Base-by-base conservation (phyloP, 2,888 invertebrate species). In the Pristionchus exspectatus region DNA sequence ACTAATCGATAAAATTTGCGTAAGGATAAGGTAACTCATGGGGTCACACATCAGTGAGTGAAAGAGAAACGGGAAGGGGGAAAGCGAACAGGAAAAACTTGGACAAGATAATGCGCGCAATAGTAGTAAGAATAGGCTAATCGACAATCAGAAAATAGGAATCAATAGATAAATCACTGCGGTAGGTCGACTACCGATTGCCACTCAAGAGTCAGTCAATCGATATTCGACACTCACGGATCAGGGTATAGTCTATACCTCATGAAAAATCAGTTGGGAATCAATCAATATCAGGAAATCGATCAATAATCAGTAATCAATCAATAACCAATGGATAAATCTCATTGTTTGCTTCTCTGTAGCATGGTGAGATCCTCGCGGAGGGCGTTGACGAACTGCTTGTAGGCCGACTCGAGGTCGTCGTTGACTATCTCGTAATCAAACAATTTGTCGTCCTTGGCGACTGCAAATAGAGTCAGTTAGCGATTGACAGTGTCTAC, bases 361-460 rank as follows among this genome's bases (percentile, higher is more conserved):
- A 38, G 33, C 24, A n/a, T 24, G 21, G 33, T 50, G 4, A 94
- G 89, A 50, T 94, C 94, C 30, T 94, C 92, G 30, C 89, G 81
- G 72, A 95, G 91, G 7, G 92, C 91, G 27, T 92, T 91, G 63
- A 93, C 85, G 90, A 95, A 95, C 72, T 97, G 96, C 69, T 96
- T 95, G 95, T 98, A 98, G 0, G 98, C 97, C 93, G 96, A 96
- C 81, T 97, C 97, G 91, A 98, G 95, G 92, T 97, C 96, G 94
- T 97, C 97, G 95, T 98, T 98, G 87, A 97, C 96, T 91, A 98
- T 97, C 18, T 97, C 96, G 90, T 97, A 96, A 95, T 98, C 97
- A 95, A 98, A 98, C 95, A 98, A 97, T 0, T 97, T 97, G 4
- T 97, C 96, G 74, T 95, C 95, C 92, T 96, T 90, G 27, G 91